Percentiles rank a stretch among this genome's conserved stretches.
Conservation (phyloP, 37 sponge, comb jelly and placozoan species). For the Cladorhizidae sp. region DNA sequence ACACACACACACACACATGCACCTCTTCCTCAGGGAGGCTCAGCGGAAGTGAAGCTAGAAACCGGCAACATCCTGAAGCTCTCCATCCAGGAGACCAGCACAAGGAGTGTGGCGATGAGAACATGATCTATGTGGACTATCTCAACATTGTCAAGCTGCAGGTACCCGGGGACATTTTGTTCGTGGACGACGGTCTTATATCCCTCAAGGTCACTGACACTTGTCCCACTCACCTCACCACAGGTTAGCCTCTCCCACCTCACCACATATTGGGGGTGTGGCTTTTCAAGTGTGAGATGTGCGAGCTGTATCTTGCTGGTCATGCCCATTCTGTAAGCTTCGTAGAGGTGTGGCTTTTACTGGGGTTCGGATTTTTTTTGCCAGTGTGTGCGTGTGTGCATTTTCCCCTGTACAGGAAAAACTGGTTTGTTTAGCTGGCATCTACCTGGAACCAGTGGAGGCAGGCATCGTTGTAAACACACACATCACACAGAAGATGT, state of each 20-base stretch:
- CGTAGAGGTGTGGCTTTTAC: no score
- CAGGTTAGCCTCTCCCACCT: constrained; percentile 43
- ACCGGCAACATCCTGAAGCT: constrained; percentile 70
- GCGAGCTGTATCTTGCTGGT: not conserved
- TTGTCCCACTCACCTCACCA: constrained; percentile 24
- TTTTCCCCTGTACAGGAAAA: no score
- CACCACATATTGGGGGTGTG: no score
- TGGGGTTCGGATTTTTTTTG: no score
- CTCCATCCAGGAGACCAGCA: constrained; percentile 65
- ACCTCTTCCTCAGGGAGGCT: constrained; percentile 46
- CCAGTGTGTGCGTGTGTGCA: no score
- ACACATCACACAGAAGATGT: no score
- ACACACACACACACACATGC: not conserved
- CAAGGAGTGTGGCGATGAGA: constrained; percentile 67
- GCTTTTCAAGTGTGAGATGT: no score
- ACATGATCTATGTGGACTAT: constrained; percentile 90
- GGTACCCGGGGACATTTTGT: constrained; percentile 69
- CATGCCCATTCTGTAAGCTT: not conserved
- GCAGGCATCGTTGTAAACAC: no score
- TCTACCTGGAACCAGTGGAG: no score
- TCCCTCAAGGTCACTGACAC: constrained; percentile 81
- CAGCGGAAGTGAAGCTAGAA: constrained; percentile 73
- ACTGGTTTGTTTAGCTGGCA: no score
- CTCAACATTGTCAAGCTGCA: constrained; percentile 76
- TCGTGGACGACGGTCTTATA: constrained; percentile 93